Evolutionary conservation across 2,113 vertebrate species (phyloP), one percentile per base, ranked within the genome.

Genomic region (Dicrurus megarhynchus): DNA sequence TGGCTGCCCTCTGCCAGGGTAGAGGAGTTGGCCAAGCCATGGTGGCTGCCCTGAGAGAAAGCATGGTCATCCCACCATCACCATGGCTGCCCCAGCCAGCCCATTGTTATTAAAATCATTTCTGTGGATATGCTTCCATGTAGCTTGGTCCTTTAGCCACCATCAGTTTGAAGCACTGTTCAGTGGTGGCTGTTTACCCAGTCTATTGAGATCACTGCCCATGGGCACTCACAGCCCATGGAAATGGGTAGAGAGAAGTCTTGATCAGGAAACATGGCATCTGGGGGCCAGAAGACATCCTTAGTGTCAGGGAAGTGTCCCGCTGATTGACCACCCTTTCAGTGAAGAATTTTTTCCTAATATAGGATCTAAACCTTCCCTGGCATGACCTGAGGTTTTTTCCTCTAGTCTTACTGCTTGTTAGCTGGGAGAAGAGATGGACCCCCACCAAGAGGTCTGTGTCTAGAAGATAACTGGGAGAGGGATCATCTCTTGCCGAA

Each of bases 181-280:
- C 21, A 50, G 44, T 69, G 33, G 32, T 16, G 28, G 11, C 30
- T 15, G 2, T 56, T 67, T 35, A 14, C 7, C 8, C 6, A 35
- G 8, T 16, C 17, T 83, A 17, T 12, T 55, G 61, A 42, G 7
- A 44, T 55, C 39, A 49, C 30, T 33, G 37, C 10, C 57, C 57
- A 16, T 59, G 44, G n/a, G n/a, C 0, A 6, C 6, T 17, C 56
- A 32, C 16, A 75, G 57, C 4, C 41, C 8, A 0, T 46, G 42
- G 74, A 79, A 87, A 41, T 11, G 49, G 35, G 42, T 2, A 5
- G 33, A 17, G 21, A 41, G 68, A 56, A 19, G 7, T 35, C 55
- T 57, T 68, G 56, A 84, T 32, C 42, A 70, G 21, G 52, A 12
- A 76, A 11, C 0, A 0, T 33, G 32, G 41, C 28, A 53, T 39